Evolutionary conservation across 2,113 vertebrate species (phyloP), one percentile per base, ranked within the genome.

Genomic region (Spilogale gracilis): DNA sequence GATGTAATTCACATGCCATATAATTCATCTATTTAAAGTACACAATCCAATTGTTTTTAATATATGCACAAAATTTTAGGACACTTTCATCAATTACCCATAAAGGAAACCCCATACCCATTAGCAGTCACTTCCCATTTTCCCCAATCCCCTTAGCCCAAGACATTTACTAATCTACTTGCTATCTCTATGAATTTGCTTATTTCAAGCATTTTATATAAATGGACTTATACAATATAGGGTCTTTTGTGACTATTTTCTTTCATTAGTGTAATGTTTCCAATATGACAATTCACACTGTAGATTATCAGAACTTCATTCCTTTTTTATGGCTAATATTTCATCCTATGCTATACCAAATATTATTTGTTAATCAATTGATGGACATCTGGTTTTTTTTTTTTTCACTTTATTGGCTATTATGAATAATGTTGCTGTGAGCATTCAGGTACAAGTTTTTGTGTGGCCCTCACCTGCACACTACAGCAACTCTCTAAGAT

Each of bases 131-230:
- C 73, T 82, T 93, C 2, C 58, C 9, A 25, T 87, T 78, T 32
- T 5, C 45, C 32, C 11, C 78, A 54, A 27, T 43, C 54, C 11
- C 38, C 50, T 76, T 25, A 65, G 43, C 11, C 27, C 63, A 79
- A 93, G 17, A 23, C n/a, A 76, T 71, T 20, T 45, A 87, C 23
- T n/a, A 82, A 61, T 83, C 27, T 58, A 89, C n/a, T 85, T 92
- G 45, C n/a, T 50, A 74, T 76, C 18, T 58, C n/a, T 78, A 71
- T 43, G n/a, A 56, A 60, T 92, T 74, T 92, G 56, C 83, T 65
- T 65, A 32, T 52, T 90, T 81, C 65, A 45, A 32, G 67, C 13
- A 89, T 90, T 91, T 97, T 65, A 65, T 56, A 71, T 76, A 93
- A 92, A 76, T 48, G 73, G n/a, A 54, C 56, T 87, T 17, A 60